phyloP scores from a whole-genome alignment of 2,797 vertebrate species.

The Linurgus olivaceus region DNA sequence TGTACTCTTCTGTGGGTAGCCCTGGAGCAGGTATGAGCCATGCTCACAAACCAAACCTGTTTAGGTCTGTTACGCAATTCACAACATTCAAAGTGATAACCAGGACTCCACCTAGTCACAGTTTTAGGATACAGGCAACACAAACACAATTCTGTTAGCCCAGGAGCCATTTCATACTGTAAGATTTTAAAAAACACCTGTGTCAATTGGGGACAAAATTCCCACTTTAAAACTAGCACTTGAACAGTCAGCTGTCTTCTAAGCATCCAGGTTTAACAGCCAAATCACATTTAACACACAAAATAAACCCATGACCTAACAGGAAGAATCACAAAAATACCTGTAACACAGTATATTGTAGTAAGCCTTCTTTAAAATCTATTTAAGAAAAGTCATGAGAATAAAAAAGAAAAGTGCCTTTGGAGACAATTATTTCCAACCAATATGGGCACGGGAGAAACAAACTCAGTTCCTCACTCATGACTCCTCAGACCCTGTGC shows the following conservation, averaged over 20 bases:
- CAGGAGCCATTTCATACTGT: neutral
- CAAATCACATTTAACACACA: neutral
- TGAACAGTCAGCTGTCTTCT: neutral
- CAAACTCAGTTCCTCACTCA: neutral
- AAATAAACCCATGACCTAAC: neutral
- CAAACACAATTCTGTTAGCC: neutral
- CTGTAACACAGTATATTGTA: neutral
- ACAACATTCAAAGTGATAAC: neutral
- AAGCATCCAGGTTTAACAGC: neutral
- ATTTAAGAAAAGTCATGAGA: neutral
- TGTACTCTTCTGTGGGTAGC: neutral
- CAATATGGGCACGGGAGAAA: neutral
- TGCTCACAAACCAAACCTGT: neutral
- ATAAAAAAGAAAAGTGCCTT: neutral
- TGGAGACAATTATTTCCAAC: neutral
- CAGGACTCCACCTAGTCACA: neutral
- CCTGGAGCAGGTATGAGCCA: neutral
- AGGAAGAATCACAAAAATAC: neutral
- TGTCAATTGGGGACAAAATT: neutral
- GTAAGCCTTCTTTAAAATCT: neutral
- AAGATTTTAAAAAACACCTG: neutral
- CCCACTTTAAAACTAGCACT: neutral
- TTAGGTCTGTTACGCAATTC: neutral
- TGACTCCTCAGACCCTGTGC: neutral
- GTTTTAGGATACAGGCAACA: neutral